Percentiles rank a stretch among this genome's conserved stretches.
phyloP scores from a whole-genome alignment of 2,113 vertebrate species.

The Stegastes partitus region DNA sequence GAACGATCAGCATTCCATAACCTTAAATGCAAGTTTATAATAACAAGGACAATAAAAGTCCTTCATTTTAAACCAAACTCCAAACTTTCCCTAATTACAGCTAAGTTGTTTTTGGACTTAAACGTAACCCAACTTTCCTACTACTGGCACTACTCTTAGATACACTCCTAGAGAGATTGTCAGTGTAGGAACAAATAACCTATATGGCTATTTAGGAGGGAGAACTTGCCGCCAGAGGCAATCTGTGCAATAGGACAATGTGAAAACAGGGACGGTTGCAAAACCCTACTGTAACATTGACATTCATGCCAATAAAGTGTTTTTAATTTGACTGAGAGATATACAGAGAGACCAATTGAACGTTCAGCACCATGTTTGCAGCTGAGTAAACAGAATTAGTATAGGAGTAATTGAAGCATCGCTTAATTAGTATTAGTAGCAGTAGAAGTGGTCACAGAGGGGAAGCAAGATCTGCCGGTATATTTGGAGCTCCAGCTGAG shows the following conservation, averaged over 20 bases:
- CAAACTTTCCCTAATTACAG: too few species aligned
- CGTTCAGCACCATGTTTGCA: slow-evolving; percentile 29
- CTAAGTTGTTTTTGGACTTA: too few species aligned
- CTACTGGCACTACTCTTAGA: background rate
- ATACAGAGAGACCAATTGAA: slow-evolving; percentile 12
- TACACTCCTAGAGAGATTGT: background rate
- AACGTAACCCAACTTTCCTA: background rate
- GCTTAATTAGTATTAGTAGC: slow-evolving; percentile 58
- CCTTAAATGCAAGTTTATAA: too few species aligned
- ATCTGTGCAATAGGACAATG: background rate
- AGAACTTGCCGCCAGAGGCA: background rate
- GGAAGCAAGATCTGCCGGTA: slow-evolving; percentile 26
- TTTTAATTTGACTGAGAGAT: slow-evolving; percentile 5
- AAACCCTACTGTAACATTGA: background rate
- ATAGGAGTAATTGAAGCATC: slow-evolving; percentile 47
- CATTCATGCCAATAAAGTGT: background rate
- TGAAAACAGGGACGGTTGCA: background rate
- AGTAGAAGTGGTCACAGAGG: slow-evolving; percentile 45
- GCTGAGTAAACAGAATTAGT: slow-evolving; percentile 49
- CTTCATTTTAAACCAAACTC: too few species aligned
- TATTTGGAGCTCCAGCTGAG: slow-evolving; percentile 50
- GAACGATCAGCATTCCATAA: too few species aligned
- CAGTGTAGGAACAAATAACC: background rate
- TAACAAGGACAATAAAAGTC: too few species aligned
- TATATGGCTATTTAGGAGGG: background rate